These are phyloP conservation scores for Amphiprion percula DNA, from an alignment of 2,113 vertebrate genomes.

Conservation along the genomic window DNA sequence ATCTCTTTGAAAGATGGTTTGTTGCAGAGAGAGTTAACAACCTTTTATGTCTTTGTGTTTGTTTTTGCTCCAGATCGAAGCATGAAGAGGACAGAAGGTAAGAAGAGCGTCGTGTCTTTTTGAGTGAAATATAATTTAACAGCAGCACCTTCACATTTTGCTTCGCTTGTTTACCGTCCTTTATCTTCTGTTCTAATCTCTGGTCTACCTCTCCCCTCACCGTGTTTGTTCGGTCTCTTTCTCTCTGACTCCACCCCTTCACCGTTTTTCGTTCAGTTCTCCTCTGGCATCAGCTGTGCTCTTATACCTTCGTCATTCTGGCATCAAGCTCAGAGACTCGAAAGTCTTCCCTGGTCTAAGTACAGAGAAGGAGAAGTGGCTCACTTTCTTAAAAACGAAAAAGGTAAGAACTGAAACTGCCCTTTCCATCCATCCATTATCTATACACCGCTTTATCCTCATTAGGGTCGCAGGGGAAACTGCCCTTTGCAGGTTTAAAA, in stretches of 20 bases:
- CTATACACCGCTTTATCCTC: no score
- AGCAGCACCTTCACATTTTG: neutral
- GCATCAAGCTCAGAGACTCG: constrained; percentile 89
- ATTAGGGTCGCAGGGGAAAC: no score
- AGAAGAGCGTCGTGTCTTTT: neutral
- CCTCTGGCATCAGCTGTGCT: constrained; percentile 90
- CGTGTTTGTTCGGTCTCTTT: neutral
- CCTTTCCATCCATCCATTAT: no score
- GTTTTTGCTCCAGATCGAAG: constrained; percentile 72
- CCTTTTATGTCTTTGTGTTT: constrained; percentile 26
- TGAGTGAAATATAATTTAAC: neutral
- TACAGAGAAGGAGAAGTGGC: constrained; percentile 95
- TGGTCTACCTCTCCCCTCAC: neutral
- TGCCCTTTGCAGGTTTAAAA: no score
- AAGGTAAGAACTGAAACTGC: constrained; percentile 82
- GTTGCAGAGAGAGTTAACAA: neutral
- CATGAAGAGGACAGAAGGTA: constrained; percentile 84
- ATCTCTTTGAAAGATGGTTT: neutral
- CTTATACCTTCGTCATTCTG: constrained; percentile 89
- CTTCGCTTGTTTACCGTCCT: neutral
- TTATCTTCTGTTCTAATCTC: neutral
- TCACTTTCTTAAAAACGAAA: constrained; percentile 92
- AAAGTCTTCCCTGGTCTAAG: constrained; percentile 84
- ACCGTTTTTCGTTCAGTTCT: constrained; percentile 75
- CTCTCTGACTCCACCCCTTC: neutral